Evolutionary conservation across 2,888 invertebrate genomes (phyloP), one percentile per base, ranked within the genome.

Genomic region (Acleris cristana): DNA sequence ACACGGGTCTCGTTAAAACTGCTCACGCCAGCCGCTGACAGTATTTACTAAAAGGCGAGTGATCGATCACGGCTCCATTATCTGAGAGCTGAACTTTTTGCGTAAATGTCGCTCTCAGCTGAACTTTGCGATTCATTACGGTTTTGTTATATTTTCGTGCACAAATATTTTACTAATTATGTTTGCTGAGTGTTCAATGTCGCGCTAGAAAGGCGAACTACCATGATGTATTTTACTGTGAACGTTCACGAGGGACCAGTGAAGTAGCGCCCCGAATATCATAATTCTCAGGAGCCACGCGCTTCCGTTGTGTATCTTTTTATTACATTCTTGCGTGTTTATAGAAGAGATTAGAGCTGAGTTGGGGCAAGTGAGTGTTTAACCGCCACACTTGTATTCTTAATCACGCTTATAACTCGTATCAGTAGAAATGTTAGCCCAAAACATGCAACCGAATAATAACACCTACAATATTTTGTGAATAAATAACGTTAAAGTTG

Each of bases 51-150:
- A 59, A 53, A 58, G 58, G 44, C 52, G n/a, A 10, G 58, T 26
- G 45, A 48, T 53, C 58, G 64, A 52, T 64, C 21, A 34, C 14
- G 40, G 2, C 26, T 0, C 34, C 8, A 5, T 21, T 23, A 3
- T 12, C 21, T 21, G 16, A 18, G 16, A 40, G 26, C 34, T 65
- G 58, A 65, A 54, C 59, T 59, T 59, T 58, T 45, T 21, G 40
- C 30, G 18, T 18, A 65, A 59, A 65, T 59, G 59, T 51, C 65
- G 48, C 34, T 49, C 40, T 12, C 19, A 30, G 30, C 53, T 65
- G 45, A 65, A 54, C 65, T 65, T 65, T 65, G 48, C 30, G 53
- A 58, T 52, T 53, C 26, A 52, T 58, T 48, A 55, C 53, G 45
- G 45, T 48, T 30, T 34, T 55, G 30, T 62, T 16, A 45, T 61